Conservation (phyloP, 1,140 invertebrate genomes). For the Temnothorax nylanderi region DNA sequence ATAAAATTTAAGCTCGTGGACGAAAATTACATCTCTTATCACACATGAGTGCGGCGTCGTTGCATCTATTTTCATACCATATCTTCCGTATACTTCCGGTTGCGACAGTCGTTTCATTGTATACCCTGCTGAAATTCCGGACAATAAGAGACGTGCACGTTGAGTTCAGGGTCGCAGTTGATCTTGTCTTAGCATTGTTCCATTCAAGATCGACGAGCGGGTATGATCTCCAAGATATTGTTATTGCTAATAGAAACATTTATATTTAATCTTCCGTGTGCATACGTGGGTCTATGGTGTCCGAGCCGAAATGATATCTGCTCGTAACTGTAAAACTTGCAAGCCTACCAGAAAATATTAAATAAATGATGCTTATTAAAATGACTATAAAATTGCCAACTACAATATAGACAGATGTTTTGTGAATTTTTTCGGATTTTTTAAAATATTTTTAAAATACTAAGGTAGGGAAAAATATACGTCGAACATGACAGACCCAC, state of each 20-base stretch:
- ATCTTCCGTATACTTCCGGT: constrained; percentile 66
- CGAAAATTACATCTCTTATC: constrained; percentile 38
- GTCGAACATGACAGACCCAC: too few species aligned
- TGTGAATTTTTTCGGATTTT: too few species aligned
- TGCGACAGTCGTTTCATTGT: constrained; percentile 52
- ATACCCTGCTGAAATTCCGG: constrained; percentile 34
- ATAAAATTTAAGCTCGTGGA: neutral
- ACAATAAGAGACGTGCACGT: neutral
- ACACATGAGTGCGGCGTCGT: neutral
- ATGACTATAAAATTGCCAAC: too few species aligned
- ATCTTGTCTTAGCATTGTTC: neutral
- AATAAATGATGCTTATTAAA: too few species aligned
- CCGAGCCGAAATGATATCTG: too few species aligned
- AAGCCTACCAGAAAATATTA: too few species aligned
- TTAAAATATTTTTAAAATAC: too few species aligned
- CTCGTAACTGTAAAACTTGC: too few species aligned
- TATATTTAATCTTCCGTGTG: neutral
- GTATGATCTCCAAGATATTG: neutral
- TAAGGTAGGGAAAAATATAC: too few species aligned
- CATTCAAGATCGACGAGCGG: neutral
- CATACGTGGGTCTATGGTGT: too few species aligned
- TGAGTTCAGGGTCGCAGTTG: neutral
- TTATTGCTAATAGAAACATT: neutral
- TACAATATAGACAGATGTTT: too few species aligned
- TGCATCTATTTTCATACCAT: constrained; percentile 24